These are phyloP conservation scores for Hyperopisus bebe DNA, from an alignment of 2,113 vertebrate genomes.

Conservation along the genomic window DNA sequence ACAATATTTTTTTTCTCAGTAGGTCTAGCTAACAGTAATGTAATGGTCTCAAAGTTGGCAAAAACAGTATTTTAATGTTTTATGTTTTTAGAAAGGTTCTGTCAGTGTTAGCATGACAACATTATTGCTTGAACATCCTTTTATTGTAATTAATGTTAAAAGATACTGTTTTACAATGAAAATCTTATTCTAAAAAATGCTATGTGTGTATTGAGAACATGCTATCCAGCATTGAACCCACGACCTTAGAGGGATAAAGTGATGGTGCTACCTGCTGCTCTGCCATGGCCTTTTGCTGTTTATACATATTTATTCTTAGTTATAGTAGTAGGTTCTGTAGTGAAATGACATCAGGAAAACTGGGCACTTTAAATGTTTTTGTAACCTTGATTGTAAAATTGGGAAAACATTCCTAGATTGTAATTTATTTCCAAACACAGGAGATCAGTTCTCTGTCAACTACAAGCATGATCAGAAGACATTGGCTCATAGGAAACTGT, in stretches of 20 bases:
- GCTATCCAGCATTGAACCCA: neutral
- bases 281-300: neutral
- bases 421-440: neutral
- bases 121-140: neutral
- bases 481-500: neutral
- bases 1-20: neutral
- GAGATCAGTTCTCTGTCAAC: neutral
- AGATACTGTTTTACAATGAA: neutral
- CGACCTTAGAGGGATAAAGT: neutral
- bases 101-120: neutral
- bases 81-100: neutral
- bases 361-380: neutral
- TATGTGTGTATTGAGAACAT: neutral
- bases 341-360: neutral
- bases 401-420: neutral
- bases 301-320: neutral
- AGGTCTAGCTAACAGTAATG: neutral
- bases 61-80: neutral
- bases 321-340: neutral
- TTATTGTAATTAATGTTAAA: neutral
- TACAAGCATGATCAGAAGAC: neutral
- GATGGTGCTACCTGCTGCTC: neutral
- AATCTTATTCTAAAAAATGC: neutral
- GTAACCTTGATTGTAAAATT: neutral
- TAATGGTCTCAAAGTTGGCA: neutral